phyloP scores from a whole-genome alignment of 2,888 invertebrate species.

The Polymixis flavicincta region DNA sequence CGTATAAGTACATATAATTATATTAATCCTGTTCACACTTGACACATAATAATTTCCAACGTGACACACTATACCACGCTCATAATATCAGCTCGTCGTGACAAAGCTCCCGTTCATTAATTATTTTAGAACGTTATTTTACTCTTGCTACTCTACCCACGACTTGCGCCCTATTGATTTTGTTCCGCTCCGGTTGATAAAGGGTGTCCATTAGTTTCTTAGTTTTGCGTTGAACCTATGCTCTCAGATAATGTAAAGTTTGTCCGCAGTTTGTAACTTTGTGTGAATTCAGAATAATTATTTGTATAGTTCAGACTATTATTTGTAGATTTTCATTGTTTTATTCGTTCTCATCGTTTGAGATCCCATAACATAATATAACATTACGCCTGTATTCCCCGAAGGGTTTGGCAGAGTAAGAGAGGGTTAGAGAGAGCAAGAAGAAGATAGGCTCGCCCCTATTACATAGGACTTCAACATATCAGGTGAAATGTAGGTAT shows the following conservation, averaged over 20 bases:
- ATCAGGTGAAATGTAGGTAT: no score
- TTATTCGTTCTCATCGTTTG: neutral
- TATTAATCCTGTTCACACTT: slow-evolving; percentile 31
- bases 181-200: slow-evolving; percentile 34
- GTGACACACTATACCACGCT: slow-evolving; percentile 34
- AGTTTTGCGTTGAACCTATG: slow-evolving; percentile 37
- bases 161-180: slow-evolving; percentile 57
- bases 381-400: no score
- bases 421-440: no score
- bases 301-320: neutral
- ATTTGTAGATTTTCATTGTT: neutral
- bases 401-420: no score
- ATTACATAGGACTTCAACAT: no score
- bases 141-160: slow-evolving; percentile 27
- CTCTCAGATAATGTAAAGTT: slow-evolving; percentile 28
- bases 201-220: slow-evolving; percentile 47
- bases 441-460: no score
- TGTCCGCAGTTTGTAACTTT: slow-evolving; percentile 18
- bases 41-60: slow-evolving; percentile 40
- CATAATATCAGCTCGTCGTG: slow-evolving; percentile 40
- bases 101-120: slow-evolving; percentile 59
- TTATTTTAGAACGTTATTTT: slow-evolving; percentile 54
- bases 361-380: no score
- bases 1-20: slow-evolving; percentile 20
- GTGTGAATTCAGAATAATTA: slow-evolving; percentile 1